phyloP scores from a whole-genome alignment of 2,888 invertebrate genomes.

The Pegoplata infirma region DNA sequence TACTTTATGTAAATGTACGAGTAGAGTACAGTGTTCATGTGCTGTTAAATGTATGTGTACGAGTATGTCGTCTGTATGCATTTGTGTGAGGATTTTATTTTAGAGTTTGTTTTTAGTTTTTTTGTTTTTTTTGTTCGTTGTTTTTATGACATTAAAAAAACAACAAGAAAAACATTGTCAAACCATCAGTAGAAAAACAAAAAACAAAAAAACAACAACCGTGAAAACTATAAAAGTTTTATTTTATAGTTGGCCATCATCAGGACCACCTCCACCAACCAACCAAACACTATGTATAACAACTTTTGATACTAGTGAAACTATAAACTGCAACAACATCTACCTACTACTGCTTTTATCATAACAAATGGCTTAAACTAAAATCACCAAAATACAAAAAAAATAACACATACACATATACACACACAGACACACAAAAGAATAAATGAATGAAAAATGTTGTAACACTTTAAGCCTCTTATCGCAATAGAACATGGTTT shows the following conservation, averaged over 20 bases:
- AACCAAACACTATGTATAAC: too few species aligned
- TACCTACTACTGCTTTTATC: neutral
- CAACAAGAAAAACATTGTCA: conserved; percentile 24
- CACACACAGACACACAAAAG: conserved; percentile 2
- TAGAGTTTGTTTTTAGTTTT: neutral
- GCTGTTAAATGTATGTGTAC: neutral
- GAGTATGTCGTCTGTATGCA: neutral
- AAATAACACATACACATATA: neutral
- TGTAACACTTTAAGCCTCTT: conserved; percentile 61
- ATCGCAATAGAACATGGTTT: conserved; percentile 56
- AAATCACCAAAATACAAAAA: conserved; percentile 2
- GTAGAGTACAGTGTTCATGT: neutral
- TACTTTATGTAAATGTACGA: neutral
- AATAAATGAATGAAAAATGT: conserved; percentile 36
- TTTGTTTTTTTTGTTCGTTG: too few species aligned
- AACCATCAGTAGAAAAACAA: neutral
- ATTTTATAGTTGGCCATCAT: neutral
- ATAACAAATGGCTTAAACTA: conserved; percentile 18
- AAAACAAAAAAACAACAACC: neutral
- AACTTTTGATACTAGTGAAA: too few species aligned
- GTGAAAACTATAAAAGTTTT: neutral
- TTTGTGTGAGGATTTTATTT: neutral
- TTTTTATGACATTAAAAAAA: neutral
- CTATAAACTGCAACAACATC: neutral
- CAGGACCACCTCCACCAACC: neutral